These are phyloP conservation scores for Mimas tiliae DNA, from an alignment of 2,888 invertebrate genomes.

Conservation along the genomic window DNA sequence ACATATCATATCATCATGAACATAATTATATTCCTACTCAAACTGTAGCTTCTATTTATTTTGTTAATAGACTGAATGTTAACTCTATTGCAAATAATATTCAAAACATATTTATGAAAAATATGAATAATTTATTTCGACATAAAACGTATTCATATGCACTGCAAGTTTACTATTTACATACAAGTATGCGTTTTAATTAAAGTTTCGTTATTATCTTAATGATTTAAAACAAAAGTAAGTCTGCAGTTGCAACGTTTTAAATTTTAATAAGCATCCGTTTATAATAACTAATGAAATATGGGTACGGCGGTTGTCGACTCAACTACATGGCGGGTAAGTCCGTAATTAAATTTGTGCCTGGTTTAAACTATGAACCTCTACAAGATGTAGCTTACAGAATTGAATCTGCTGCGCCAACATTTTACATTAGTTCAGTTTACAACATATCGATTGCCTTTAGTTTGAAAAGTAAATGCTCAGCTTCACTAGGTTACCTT, in stretches of 20 bases:
- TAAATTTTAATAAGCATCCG: slow-evolving; percentile 34
- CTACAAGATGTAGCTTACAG: slow-evolving; percentile 44
- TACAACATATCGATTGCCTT: background rate
- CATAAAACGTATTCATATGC: too few relatives aligned
- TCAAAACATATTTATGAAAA: too few relatives aligned
- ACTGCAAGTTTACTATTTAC: too few relatives aligned
- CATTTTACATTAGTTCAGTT: slow-evolving; percentile 39
- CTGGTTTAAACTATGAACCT: slow-evolving; percentile 45
- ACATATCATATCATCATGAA: too few relatives aligned
- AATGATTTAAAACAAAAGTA: background rate
- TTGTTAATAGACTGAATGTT: too few relatives aligned
- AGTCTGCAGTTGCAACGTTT: slow-evolving; percentile 10
- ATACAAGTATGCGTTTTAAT: too few relatives aligned
- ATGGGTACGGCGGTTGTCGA: slow-evolving; percentile 36
- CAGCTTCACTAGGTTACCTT: background rate
- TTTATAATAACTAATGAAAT: slow-evolving; percentile 41
- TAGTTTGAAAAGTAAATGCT: background rate
- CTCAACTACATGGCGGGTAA: slow-evolving; percentile 30
- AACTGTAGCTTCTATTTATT: too few relatives aligned
- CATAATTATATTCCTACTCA: too few relatives aligned
- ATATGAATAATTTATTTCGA: too few relatives aligned
- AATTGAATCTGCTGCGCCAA: slow-evolving; percentile 47
- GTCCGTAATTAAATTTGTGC: slow-evolving; percentile 52
- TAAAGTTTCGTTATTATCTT: too few relatives aligned
- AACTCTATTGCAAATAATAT: too few relatives aligned